phyloP scores from a whole-genome alignment of 2,797 vertebrate species.

The Dipus sagitta region DNA sequence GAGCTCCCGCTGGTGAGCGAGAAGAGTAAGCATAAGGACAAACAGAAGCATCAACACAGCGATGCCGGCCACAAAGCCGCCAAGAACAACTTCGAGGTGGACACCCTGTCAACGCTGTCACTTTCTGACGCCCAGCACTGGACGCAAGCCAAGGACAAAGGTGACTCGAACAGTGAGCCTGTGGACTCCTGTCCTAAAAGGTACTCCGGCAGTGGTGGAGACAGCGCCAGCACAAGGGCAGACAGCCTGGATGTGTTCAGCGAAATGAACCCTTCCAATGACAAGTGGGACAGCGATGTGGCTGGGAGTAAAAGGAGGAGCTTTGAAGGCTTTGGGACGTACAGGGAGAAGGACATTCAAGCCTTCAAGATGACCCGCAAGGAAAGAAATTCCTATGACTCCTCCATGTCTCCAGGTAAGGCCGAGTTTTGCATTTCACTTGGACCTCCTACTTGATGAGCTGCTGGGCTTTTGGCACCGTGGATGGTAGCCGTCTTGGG shows the following conservation, averaged over 20 bases:
- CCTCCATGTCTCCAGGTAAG: conserved; percentile 93
- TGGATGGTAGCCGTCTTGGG: background rate
- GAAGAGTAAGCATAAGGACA: conserved; percentile 94
- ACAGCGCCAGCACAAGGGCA: conserved; percentile 84
- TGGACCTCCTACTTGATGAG: background rate
- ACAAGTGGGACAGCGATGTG: conserved; percentile 91
- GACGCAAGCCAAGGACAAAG: conserved; percentile 92
- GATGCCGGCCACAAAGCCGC: conserved; percentile 89
- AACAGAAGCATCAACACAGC: conserved; percentile 93
- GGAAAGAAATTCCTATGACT: conserved; percentile 90
- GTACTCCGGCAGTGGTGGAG: conserved; percentile 87
- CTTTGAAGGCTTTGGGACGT: conserved; percentile 93
- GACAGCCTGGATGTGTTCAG: conserved; percentile 92
- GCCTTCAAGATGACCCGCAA: conserved; percentile 93
- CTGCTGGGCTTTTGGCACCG: background rate
- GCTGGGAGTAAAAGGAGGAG: conserved; percentile 92
- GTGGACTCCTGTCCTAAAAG: conserved; percentile 93
- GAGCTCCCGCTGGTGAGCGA: conserved; percentile 89
- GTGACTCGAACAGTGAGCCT: conserved; percentile 92
- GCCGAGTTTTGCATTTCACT: background rate
- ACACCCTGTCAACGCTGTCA: conserved; percentile 94
- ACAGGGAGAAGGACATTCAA: conserved; percentile 95
- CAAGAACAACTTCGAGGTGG: conserved; percentile 94
- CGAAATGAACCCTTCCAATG: conserved; percentile 89
- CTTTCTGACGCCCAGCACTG: conserved; percentile 94